Percentiles rank a stretch among this genome's conserved stretches.
Evolutionary conservation across 2,888 invertebrate species (phyloP).

Genomic region (Papilio gigon): DNA sequence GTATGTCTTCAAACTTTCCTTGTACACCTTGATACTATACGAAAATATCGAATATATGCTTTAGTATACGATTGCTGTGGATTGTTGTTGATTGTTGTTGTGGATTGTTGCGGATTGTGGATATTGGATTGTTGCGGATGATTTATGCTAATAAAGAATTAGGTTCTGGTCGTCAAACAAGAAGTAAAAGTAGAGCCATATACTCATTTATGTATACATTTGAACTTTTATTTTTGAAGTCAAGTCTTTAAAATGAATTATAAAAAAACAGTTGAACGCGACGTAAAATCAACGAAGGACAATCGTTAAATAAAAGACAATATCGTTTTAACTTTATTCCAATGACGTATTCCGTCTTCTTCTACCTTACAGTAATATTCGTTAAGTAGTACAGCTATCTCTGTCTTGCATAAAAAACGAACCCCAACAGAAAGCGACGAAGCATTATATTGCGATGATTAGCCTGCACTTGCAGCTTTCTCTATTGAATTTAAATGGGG

Average conservation of each 20-base stretch:
- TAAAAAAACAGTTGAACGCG: conserved; percentile 43
- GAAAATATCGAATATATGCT: too few species aligned
- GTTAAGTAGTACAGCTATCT: conserved; percentile 50
- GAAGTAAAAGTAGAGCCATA: too few species aligned
- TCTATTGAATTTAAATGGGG: conserved; percentile 81
- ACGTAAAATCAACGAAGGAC: conserved; percentile 69
- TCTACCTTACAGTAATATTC: conserved; percentile 45
- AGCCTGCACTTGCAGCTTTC: conserved; percentile 76
- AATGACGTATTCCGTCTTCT: conserved; percentile 58
- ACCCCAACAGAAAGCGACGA: conserved; percentile 67
- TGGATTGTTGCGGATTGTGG: too few species aligned
- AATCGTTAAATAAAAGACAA: conserved; percentile 74
- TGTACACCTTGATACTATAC: too few species aligned
- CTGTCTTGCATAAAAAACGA: conserved; percentile 64
- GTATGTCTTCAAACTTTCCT: too few species aligned
- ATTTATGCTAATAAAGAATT: too few species aligned
- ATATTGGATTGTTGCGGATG: too few species aligned
- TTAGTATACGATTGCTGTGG: too few species aligned
- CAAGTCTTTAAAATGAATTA: conserved; percentile 14
- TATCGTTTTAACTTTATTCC: conserved; percentile 81
- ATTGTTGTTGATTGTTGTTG: too few species aligned
- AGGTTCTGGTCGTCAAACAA: too few species aligned
- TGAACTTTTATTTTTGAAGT: too few species aligned
- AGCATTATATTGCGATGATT: conserved; percentile 82
- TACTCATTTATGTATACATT: too few species aligned